Evolutionary conservation across 1,140 invertebrate species (phyloP).

Genomic region (Megalopta genalis): DNA sequence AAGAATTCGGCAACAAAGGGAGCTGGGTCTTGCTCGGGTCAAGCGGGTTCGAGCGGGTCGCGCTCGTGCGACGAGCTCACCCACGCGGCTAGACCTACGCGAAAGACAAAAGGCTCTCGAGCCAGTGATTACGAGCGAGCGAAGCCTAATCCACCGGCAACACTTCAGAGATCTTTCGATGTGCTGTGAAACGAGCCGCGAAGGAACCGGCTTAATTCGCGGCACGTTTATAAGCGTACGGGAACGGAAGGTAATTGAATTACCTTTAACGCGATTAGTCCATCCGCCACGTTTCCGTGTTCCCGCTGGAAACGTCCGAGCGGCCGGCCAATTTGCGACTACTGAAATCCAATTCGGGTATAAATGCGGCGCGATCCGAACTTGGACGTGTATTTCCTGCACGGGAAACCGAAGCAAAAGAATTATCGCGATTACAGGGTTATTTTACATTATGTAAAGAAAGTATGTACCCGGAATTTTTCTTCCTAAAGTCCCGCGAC

Average conservation of each 20-base stretch:
- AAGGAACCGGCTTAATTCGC: constrained; percentile 34
- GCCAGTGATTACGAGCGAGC: constrained; percentile 26
- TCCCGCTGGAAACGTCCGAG: not conserved
- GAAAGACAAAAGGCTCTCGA: constrained; percentile 45
- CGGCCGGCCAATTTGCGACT: not conserved
- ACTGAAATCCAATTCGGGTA: not conserved
- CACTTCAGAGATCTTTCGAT: constrained; percentile 36
- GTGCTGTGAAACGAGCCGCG: constrained; percentile 15
- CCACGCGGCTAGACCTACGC: constrained; percentile 5
- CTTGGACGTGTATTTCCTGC: too few species aligned
- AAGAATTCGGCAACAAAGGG: constrained; percentile 39
- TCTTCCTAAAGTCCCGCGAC: too few species aligned
- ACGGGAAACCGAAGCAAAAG: too few species aligned
- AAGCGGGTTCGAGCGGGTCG: not conserved
- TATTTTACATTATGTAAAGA: too few species aligned
- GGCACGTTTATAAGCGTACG: constrained; percentile 22
- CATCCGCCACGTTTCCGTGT: constrained; percentile 13
- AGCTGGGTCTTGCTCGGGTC: not conserved
- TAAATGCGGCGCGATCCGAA: not conserved
- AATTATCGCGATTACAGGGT: too few species aligned
- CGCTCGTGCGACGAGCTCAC: constrained; percentile 32
- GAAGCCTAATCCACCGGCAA: constrained; percentile 18
- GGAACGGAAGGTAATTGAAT: constrained; percentile 34
- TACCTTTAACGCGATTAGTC: constrained; percentile 37
- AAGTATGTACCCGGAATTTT: too few species aligned